These are phyloP conservation scores for Ceratina australensis DNA, from an alignment of 1,140 invertebrate species.

Conservation along the genomic window DNA sequence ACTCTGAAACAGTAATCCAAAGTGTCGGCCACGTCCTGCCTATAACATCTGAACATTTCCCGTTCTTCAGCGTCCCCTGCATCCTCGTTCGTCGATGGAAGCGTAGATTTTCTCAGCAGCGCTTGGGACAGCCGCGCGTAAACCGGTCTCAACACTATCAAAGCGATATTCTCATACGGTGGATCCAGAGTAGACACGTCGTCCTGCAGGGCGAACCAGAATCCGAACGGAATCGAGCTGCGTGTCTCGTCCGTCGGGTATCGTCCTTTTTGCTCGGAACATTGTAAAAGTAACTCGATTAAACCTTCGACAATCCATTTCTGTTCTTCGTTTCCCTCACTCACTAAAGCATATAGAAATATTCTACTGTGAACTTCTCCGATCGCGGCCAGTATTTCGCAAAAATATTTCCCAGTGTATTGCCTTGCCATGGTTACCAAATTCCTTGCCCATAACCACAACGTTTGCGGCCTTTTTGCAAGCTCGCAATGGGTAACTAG, in stretches of 20 bases:
- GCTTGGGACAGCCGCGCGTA: slow-evolving; percentile 84
- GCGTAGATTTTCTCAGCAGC: slow-evolving; percentile 84
- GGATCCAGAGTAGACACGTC: slow-evolving; percentile 81
- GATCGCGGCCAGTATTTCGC: slow-evolving; percentile 71
- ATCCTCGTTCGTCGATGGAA: slow-evolving; percentile 72
- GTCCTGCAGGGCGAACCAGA: slow-evolving; percentile 95
- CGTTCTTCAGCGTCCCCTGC: slow-evolving; percentile 85
- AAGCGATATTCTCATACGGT: slow-evolving; percentile 77
- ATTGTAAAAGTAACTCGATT: slow-evolving; percentile 84
- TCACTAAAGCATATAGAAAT: slow-evolving; percentile 69
- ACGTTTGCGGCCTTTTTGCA: slow-evolving; percentile 59
- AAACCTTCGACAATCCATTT: slow-evolving; percentile 77
- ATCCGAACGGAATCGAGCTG: slow-evolving; percentile 91
- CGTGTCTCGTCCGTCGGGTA: slow-evolving; percentile 78
- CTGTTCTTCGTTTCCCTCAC: slow-evolving; percentile 73
- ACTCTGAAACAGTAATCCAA: slow-evolving; percentile 93
- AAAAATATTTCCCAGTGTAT: slow-evolving; percentile 67
- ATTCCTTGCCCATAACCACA: slow-evolving; percentile 73
- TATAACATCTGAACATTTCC: slow-evolving; percentile 92
- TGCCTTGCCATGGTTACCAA: slow-evolving; percentile 68
- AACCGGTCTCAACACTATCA: slow-evolving; percentile 82
- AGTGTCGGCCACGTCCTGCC: slow-evolving; percentile 94
- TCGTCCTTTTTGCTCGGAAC: slow-evolving; percentile 80
- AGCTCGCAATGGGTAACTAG: slow-evolving; percentile 68
- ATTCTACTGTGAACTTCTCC: slow-evolving; percentile 72